Evolutionary conservation across 64 coral and sea anemone genomes (phyloP).

Genomic region (Porites australiensis): DNA sequence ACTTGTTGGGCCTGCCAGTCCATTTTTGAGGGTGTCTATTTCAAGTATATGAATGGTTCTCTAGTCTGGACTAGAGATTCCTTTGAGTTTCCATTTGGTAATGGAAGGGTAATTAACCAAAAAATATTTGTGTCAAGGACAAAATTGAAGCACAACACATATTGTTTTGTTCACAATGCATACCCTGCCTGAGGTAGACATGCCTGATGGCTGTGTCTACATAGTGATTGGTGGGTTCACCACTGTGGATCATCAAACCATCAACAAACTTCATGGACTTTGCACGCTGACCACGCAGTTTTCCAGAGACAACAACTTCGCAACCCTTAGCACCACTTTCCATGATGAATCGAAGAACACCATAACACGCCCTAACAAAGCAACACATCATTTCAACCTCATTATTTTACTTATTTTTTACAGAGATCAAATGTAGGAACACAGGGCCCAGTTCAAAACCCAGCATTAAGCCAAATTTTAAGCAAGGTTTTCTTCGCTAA

Average conservation of each 20-base stretch:
- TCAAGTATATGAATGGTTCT: too few relatives aligned
- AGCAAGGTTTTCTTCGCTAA: too few relatives aligned
- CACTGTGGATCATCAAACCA: conserved; percentile 99
- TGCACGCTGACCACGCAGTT: conserved; percentile 99
- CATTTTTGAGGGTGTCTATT: too few relatives aligned
- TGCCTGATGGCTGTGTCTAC: conserved; percentile 97
- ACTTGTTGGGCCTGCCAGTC: too few relatives aligned
- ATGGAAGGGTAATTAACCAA: too few relatives aligned
- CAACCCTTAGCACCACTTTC: conserved; percentile 98
- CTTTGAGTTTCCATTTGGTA: too few relatives aligned
- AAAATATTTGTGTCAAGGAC: too few relatives aligned
- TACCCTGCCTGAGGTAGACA: conserved; percentile 98
- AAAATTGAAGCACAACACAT: neutral
- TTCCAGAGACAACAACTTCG: conserved; percentile 99
- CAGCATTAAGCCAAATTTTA: too few relatives aligned
- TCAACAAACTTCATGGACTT: conserved; percentile 99
- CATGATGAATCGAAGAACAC: conserved; percentile 98
- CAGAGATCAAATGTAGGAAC: too few relatives aligned
- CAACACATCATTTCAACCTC: neutral
- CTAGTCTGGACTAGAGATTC: too few relatives aligned
- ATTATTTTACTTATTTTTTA: too few relatives aligned
- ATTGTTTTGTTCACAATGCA: neutral
- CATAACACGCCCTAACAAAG: conserved; percentile 93
- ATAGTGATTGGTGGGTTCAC: conserved; percentile 95
- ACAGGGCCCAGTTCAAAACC: too few relatives aligned